Evolutionary conservation across 1,140 invertebrate species (phyloP).

Genomic region (Leptinotarsa defecta): DNA sequence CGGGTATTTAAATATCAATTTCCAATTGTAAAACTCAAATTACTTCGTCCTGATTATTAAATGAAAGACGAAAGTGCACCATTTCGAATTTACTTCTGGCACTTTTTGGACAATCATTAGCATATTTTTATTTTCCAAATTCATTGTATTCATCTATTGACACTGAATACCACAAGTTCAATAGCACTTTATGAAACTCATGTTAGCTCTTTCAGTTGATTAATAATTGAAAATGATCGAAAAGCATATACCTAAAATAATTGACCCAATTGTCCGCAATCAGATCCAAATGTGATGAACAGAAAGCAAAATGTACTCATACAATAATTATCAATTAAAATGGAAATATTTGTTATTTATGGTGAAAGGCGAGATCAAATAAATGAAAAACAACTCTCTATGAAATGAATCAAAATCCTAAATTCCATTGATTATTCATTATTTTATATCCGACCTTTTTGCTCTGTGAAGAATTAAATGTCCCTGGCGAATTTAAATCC

Average conservation of each 20-base stretch:
- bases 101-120: no score
- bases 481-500: neutral
- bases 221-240: no score
- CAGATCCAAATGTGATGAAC: neutral
- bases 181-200: no score
- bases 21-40: no score
- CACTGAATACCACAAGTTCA: no score
- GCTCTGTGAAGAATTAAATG: neutral
- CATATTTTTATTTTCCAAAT: no score
- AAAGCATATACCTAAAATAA: neutral
- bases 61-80: no score
- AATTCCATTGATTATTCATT: neutral
- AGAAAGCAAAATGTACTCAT: neutral
- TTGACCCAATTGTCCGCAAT: neutral
- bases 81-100: no score
- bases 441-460: neutral
- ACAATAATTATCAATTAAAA: neutral
- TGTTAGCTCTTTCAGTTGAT: no score
- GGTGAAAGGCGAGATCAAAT: neutral
- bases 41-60: no score
- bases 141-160: no score
- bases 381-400: neutral
- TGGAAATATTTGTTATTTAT: neutral
- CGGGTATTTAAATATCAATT: no score
- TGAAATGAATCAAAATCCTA: neutral